These are phyloP conservation scores for Peromyscus polionotus DNA, from an alignment of 2,113 vertebrate species.

Conservation along the genomic window DNA sequence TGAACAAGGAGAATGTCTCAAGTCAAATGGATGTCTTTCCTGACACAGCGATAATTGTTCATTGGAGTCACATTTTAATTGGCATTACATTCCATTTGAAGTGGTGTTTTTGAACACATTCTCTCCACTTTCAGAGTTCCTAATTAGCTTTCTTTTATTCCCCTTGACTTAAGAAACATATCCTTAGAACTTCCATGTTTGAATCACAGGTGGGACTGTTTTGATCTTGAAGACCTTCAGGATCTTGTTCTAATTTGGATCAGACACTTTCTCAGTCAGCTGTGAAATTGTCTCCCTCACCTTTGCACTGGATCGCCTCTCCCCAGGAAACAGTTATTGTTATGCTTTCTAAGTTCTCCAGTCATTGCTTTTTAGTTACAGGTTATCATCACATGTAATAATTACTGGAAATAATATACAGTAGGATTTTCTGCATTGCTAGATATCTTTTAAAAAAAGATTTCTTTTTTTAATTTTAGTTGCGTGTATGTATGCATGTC, in stretches of 20 bases:
- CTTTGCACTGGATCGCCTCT: background rate
- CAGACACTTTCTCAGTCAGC: slow-evolving; percentile 2
- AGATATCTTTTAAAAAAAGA: background rate
- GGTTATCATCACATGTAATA: background rate
- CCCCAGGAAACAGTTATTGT: background rate
- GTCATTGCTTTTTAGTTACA: slow-evolving; percentile 30
- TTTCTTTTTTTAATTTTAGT: background rate
- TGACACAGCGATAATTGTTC: background rate
- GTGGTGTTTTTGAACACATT: background rate
- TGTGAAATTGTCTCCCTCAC: background rate
- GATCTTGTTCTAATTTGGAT: background rate
- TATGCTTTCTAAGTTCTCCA: slow-evolving; percentile 10
- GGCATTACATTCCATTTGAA: background rate
- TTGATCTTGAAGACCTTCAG: background rate
- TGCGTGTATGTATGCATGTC: background rate
- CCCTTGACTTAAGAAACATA: slow-evolving; percentile 13
- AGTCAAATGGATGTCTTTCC: background rate
- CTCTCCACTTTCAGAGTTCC: background rate
- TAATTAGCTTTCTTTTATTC: slow-evolving; percentile 21
- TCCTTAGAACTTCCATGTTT: background rate
- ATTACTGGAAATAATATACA: slow-evolving; percentile 17
- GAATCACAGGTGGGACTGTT: background rate
- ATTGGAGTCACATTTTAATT: background rate
- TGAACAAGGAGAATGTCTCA: background rate
- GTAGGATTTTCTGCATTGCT: slow-evolving; percentile 4